Percentiles rank a stretch among this genome's conserved stretches.
phyloP scores from a whole-genome alignment of 2,797 vertebrate genomes.

The Huso huso region DNA sequence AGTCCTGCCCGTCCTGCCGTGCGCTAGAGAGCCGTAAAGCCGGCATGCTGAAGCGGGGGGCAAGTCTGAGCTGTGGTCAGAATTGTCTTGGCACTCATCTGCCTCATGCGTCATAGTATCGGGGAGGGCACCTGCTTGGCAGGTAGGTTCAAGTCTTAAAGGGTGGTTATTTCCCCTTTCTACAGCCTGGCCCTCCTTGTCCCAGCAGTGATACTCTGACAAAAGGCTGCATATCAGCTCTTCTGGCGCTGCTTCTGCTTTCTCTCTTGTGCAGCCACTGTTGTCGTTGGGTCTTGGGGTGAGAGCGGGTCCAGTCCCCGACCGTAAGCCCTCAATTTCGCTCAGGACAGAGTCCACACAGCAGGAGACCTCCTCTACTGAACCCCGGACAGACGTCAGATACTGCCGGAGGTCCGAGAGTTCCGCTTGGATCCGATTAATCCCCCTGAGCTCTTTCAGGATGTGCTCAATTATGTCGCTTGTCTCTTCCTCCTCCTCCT shows the following conservation, averaged over 20 bases:
- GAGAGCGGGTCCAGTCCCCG: slow-evolving; percentile 27
- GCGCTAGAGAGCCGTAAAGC: slow-evolving; percentile 30
- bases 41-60: slow-evolving; percentile 10
- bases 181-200: slow-evolving; percentile 52
- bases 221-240: slow-evolving; percentile 55
- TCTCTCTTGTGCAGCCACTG: slow-evolving; percentile 48
- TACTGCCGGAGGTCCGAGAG: slow-evolving; percentile 67
- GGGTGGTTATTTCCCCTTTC: slow-evolving; percentile 27
- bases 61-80: slow-evolving; percentile 39
- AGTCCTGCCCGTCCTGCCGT: slow-evolving; percentile 34
- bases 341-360: slow-evolving; percentile 65
- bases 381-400: slow-evolving; percentile 62
- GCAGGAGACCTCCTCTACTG: slow-evolving; percentile 68
- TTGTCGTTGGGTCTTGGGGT: slow-evolving; percentile 30
- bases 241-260: slow-evolving; percentile 30
- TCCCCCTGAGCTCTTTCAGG: slow-evolving; percentile 63
- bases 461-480: slow-evolving; percentile 66
- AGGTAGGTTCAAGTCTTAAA: slow-evolving; percentile 14
- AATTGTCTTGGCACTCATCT: slow-evolving; percentile 22
- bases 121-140: slow-evolving; percentile 23
- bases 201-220: slow-evolving; percentile 54
- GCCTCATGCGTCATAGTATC: slow-evolving; percentile 31
- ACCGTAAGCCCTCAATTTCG: slow-evolving; percentile 52
- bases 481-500: slow-evolving; percentile 49
- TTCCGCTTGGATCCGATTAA: slow-evolving; percentile 71